These are phyloP conservation scores for Ashinkailepas kermadecensis DNA, from an alignment of 2,888 invertebrate species.

Conservation along the genomic window DNA sequence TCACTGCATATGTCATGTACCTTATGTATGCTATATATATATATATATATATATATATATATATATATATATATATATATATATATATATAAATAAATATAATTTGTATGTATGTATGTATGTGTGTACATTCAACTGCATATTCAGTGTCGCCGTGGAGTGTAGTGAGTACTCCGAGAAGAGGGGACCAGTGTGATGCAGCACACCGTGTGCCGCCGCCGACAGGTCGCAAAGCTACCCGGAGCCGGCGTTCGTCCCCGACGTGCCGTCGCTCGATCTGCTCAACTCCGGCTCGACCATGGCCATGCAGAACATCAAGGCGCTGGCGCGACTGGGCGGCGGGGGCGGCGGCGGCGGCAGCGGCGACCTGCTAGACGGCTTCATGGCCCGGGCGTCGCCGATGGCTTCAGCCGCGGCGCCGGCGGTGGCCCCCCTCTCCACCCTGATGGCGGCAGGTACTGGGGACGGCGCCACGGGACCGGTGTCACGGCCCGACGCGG, in stretches of 20 bases:
- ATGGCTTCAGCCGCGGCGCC: slow-evolving; percentile 55
- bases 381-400: slow-evolving; percentile 35
- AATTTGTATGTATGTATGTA: no score
- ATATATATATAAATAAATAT: no score
- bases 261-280: slow-evolving; percentile 48
- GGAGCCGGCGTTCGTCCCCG: slow-evolving; percentile 37
- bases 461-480: not conserved
- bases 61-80: no score
- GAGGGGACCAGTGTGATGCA: no score
- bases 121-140: no score
- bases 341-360: slow-evolving; percentile 29
- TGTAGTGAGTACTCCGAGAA: no score
- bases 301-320: slow-evolving; percentile 81
- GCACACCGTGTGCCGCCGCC: not conserved
- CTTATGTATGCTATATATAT: no score
- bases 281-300: slow-evolving; percentile 62
- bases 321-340: slow-evolving; percentile 73
- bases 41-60: no score
- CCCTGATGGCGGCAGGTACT: slow-evolving; percentile 5
- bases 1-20: no score
- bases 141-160: no score
- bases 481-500: no score
- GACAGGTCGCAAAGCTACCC: slow-evolving; percentile 9
- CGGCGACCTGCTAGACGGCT: slow-evolving; percentile 45
- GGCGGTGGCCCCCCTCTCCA: slow-evolving; percentile 34